Evolutionary conservation across 2,888 invertebrate genomes (phyloP), one percentile per base, ranked within the genome.

Genomic region (Caradrina kadenii): DNA sequence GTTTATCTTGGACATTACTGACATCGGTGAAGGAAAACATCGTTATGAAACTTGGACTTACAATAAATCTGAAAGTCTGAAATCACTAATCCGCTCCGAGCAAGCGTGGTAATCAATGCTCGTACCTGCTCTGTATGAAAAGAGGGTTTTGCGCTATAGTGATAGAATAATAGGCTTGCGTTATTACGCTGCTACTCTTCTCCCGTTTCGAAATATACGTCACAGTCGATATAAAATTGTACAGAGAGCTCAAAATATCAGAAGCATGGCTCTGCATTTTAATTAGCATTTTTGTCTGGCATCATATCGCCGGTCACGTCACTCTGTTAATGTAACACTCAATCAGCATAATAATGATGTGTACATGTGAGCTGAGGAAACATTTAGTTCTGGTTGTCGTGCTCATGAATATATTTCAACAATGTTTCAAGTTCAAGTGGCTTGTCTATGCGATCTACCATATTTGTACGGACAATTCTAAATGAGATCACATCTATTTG

Each of bases 401-500:
- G 80, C 66, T 65, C 69, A 76, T 81, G 80, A 82, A 82, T 80
- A 77, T 73, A 69, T 76, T 80, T 73, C 39, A 74, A 75, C 73
- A 63, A 63, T 61, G 62, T 74, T 77, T 71, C 77, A 80, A 83
- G 76, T 82, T 80, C 82, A 83, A 70, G 64, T 73, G 64, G 65
- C 59, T 76, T 65, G 50, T 55, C 54, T 73, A 65, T 70, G 59
- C 63, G 61, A 62, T 73, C 72, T 68, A 76, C 76, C 68, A 74
- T 73, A 76, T 79, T 76, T 73, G 79, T 79, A 52, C 69, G 71
- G 75, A 74, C 80, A 70, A 80, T 82, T 83, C 80, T 63, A 79
- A 86, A 86, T 74, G 69, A 78, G 75, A 86, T 81, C 77, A 77
- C 73, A 87, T 87, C 80, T 78, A 77, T 85, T 81, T 79, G 80